phyloP scores from a whole-genome alignment of 2,797 vertebrate genomes.

The Leptatherina wallacei region DNA sequence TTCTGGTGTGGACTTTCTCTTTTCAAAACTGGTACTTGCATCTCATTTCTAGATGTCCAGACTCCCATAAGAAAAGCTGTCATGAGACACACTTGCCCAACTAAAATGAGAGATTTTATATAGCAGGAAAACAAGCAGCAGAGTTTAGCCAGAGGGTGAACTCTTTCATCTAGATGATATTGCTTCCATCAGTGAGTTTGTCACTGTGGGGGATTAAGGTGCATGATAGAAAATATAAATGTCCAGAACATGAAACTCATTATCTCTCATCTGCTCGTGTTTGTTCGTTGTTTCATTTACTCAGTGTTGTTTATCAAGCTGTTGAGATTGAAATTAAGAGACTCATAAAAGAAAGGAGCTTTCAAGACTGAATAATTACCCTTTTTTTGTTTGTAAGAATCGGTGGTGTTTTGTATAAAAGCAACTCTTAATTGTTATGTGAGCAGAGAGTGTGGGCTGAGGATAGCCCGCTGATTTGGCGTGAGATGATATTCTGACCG shows the following conservation, averaged over 20 bases:
- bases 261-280: conserved; percentile 8
- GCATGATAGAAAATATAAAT: conserved; percentile 21
- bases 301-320: conserved; percentile 15
- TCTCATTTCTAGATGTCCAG: conserved; percentile 10
- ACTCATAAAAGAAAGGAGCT: conserved; percentile 8
- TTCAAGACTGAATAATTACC: conserved; percentile 11
- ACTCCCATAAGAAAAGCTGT: conserved; percentile 36
- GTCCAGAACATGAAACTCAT: conserved; percentile 17
- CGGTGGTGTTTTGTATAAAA: conserved; percentile 9
- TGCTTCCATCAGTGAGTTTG: conserved; percentile 37
- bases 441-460: conserved; percentile 33
- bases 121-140: conserved; percentile 38
- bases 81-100: conserved; percentile 13
- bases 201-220: conserved; percentile 18
- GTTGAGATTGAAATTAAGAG: conserved; percentile 7
- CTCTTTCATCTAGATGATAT: conserved; percentile 39
- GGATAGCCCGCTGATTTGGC: conserved; percentile 60
- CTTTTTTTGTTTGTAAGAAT: conserved; percentile 7
- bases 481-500: conserved; percentile 48
- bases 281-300: conserved; percentile 30
- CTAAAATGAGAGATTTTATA: conserved; percentile 8
- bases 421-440: conserved; percentile 34
- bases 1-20: neutral
- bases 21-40: neutral
- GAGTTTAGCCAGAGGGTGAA: conserved; percentile 32